phyloP scores from a whole-genome alignment of 1,140 invertebrate species.

The Micrasema minimum region DNA sequence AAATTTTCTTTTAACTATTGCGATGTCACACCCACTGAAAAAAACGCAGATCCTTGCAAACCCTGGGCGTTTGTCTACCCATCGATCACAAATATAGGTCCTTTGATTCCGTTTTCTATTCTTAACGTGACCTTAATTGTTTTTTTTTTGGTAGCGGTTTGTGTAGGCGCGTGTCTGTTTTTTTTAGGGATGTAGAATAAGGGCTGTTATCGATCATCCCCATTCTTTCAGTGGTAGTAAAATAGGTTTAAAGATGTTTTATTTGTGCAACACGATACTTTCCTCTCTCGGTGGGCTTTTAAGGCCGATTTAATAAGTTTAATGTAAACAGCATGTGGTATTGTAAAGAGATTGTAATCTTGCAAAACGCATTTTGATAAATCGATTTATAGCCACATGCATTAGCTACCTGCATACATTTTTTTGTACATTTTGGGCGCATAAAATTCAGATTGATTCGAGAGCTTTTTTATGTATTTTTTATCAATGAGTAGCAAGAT shows the following conservation, averaged over 20 bases:
- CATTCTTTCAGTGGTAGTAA: slow-evolving; percentile 34
- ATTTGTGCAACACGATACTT: slow-evolving; percentile 52
- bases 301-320: slow-evolving; percentile 37
- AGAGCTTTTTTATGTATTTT: too few relatives aligned
- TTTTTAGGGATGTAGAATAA: slow-evolving; percentile 43
- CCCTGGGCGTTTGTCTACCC: slow-evolving; percentile 28
- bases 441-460: too few relatives aligned
- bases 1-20: slow-evolving; percentile 23
- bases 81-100: slow-evolving; percentile 17
- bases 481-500: too few relatives aligned
- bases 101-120: slow-evolving; percentile 8
- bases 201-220: slow-evolving; percentile 48
- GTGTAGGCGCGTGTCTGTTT: slow-evolving; percentile 44
- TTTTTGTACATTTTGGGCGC: too few relatives aligned
- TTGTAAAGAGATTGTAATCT: slow-evolving; percentile 33
- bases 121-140: slow-evolving; percentile 46
- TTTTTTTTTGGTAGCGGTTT: slow-evolving; percentile 44
- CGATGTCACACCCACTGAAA: slow-evolving; percentile 8
- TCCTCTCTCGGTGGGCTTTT: slow-evolving; percentile 43
- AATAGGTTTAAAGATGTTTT: slow-evolving; percentile 37
- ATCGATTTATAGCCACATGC: neutral
- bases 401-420: too few relatives aligned
- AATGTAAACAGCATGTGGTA: slow-evolving; percentile 47
- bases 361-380: slow-evolving; percentile 8
- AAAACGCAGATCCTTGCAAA: slow-evolving; percentile 11